A percentile compares a stretch with the other conserved stretches of the same genome.
Conservation (phyloP, 2,888 invertebrate genomes). For the Chaetogeoica ovagalla region DNA sequence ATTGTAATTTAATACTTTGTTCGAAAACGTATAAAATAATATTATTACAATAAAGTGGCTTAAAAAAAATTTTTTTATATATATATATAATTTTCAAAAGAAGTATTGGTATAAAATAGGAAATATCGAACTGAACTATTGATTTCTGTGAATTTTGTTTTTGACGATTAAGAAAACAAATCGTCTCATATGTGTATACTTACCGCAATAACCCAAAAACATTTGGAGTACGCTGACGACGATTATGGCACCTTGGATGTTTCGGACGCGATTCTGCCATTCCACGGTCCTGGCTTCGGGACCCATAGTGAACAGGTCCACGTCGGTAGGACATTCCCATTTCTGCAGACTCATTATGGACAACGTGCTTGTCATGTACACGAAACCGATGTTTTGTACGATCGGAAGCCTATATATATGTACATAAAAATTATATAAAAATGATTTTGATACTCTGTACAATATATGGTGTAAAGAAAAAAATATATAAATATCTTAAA, state of each 20-base stretch:
- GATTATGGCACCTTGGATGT: conserved; percentile 53
- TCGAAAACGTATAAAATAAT: too few species aligned
- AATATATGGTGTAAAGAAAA: too few species aligned
- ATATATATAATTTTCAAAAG: too few species aligned
- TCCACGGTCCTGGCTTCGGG: conserved; percentile 38
- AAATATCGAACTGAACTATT: too few species aligned
- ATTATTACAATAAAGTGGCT: too few species aligned
- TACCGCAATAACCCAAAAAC: conserved; percentile 53
- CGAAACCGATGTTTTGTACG: conserved; percentile 29
- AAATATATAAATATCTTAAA: too few species aligned
- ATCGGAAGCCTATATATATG: conserved; percentile 41
- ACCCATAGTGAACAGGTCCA: conserved; percentile 54
- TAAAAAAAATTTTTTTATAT: too few species aligned
- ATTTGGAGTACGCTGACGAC: conserved; percentile 45
- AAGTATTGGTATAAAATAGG: too few species aligned
- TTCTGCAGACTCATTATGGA: conserved; percentile 20
- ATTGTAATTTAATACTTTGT: too few species aligned
- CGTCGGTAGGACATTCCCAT: conserved; percentile 44
- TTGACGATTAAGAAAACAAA: too few species aligned
- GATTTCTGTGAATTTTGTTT: too few species aligned
- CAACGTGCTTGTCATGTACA: conserved; percentile 16
- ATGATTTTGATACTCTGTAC: too few species aligned
- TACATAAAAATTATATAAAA: background rate
- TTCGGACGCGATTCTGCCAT: conserved; percentile 52
- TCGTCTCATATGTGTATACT: background rate